Evolutionary conservation across 1,140 invertebrate genomes (phyloP), one percentile per base, ranked within the genome.

Genomic region (Tribolium castaneum): DNA sequence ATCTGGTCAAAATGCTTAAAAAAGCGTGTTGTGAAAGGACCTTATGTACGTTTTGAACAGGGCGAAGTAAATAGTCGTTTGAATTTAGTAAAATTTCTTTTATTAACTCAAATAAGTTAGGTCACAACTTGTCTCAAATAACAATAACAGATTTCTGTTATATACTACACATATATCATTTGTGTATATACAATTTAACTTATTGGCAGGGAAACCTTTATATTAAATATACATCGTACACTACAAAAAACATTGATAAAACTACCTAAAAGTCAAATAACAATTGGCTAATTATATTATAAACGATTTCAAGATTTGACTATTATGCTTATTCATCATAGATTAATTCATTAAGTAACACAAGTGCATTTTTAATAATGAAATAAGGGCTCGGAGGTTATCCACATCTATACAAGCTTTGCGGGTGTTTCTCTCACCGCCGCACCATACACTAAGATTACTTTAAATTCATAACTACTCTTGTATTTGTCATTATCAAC

Each of bases 171-270:
- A 84, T 83, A 85, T 81, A 84, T 83, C 50, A 79, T 80, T 50
- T 82, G 81, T 85, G 80, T 85, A 84, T 85, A 80, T 84, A 85
- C 82, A 83, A 81, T 71, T 76, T 51, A 66, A 71, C 72, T 75
- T 80, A 80, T 79, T 82, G 59, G 51, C 78, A 73, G 76, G 70
- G 73, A 77, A 77, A 77, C 56, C 74, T 76, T 80, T 80, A 79
- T 80, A 84, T 82, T 82, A 83, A 82, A 83, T 84, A 85, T 84
- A 85, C 84, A 85, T 66, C 59, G 14, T 85, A 85, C 83, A 85
- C 85, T 86, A 86, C 82, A 84, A 86, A 85, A 84, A 84, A 85
- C 85, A 85, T 86, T 83, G 79, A 86, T 85, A 85, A 85, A 85
- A 83, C 84, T 85, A 85, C 82, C 81, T 85, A 84, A 80, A 81